Percentiles rank a stretch among this genome's conserved stretches.
Evolutionary conservation across 2,113 vertebrate genomes (phyloP).

Genomic region (Erythrocebus patas): DNA sequence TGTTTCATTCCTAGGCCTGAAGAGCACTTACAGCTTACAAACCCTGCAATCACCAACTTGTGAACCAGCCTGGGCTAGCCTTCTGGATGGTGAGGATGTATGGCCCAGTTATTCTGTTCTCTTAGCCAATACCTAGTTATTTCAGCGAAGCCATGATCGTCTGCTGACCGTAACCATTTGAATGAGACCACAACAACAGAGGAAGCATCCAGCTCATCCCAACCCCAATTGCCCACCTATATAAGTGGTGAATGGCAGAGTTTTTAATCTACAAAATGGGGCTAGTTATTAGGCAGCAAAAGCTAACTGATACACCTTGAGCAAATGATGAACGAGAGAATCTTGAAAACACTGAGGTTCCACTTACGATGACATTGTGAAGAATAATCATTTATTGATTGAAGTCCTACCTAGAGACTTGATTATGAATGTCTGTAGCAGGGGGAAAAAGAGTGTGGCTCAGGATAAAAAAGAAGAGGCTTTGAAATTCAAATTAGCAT

Average conservation of each 20-base stretch:
- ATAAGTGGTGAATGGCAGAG: neutral
- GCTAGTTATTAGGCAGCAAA: neutral
- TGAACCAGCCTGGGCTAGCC: no score
- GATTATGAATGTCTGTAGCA: neutral
- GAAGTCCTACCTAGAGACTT: neutral
- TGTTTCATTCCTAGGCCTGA: neutral
- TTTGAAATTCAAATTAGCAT: neutral
- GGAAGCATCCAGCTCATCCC: neutral
- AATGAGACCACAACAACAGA: neutral
- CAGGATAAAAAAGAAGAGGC: neutral
- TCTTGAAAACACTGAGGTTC: neutral
- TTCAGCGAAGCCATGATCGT: rapidly evolving
- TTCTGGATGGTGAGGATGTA: neutral
- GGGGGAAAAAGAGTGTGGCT: neutral
- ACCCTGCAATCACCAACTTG: rapidly evolving
- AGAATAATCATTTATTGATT: neutral
- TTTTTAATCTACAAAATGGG: neutral
- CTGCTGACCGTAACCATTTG: neutral
- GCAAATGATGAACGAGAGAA: neutral
- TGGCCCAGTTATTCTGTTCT: neutral
- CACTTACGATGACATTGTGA: neutral
- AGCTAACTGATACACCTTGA: neutral
- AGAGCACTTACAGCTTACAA: neutral
- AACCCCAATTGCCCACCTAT: neutral
- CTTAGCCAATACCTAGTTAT: neutral